phyloP scores from a whole-genome alignment of 2,888 invertebrate species.

The Spodoptera picta region DNA sequence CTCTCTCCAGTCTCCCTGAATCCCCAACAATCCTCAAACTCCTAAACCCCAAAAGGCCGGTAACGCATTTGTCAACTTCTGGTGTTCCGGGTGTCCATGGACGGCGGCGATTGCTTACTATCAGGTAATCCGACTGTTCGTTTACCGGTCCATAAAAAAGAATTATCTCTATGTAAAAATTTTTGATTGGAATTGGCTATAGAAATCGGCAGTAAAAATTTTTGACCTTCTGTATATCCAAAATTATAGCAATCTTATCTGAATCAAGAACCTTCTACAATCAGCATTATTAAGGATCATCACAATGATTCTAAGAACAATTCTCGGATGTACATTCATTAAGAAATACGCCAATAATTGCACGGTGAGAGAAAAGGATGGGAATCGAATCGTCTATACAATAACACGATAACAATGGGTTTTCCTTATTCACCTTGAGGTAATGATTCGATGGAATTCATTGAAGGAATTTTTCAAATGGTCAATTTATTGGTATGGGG shows the following conservation, averaged over 20 bases:
- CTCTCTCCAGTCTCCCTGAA: too few species aligned
- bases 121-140: too few species aligned
- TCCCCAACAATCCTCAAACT: too few species aligned
- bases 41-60: too few species aligned
- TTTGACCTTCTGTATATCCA: not conserved
- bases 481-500: not conserved
- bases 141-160: too few species aligned
- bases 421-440: conserved; percentile 14
- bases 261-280: not conserved
- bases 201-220: too few species aligned
- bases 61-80: too few species aligned
- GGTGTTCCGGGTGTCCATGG: too few species aligned
- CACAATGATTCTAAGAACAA: conserved; percentile 29
- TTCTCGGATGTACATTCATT: conserved; percentile 26
- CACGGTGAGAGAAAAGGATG: conserved; percentile 21
- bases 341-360: conserved; percentile 24
- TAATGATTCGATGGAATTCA: conserved; percentile 2
- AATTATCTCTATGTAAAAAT: too few species aligned
- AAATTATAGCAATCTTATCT: not conserved
- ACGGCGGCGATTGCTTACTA: too few species aligned
- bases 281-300: not conserved
- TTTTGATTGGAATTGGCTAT: too few species aligned
- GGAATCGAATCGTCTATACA: conserved; percentile 24
- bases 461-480: conserved; percentile 10
- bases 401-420: conserved; percentile 17